Base-by-base conservation (phyloP, 2,113 vertebrate species). In the Monopterus albus region DNA sequence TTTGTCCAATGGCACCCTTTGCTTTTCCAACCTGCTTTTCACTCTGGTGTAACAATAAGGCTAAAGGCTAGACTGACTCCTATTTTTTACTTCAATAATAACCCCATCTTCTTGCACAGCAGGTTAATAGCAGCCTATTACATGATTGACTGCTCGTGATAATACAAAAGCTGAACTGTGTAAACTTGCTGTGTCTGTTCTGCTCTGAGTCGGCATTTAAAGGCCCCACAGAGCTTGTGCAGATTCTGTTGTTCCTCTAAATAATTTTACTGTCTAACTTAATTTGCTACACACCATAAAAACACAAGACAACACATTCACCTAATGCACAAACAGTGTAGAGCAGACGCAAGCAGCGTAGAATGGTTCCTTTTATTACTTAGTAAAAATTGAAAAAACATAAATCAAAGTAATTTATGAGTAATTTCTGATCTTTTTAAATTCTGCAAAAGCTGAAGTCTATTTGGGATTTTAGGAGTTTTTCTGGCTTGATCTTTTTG, bases 81-180 rank as follows among this genome's bases (percentile, higher is more conserved):
- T 42, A 7, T 49, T 49, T 26, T 21, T 11, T 28, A 46, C 49
- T 62, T 12, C 17, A 29, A 26, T 72, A 72, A 60, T 56, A 86
- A 45, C 61, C n/a, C 75, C 57, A 78, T 75, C 70, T 58, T 52
- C 57, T 38, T 52, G 28, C 78, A 45, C 75, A 69, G 78, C 70
- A 69, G 67, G 71, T 78, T 78, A 83, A 84, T 72, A 43, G 67
- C 61, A 72, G 52, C 80, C 63, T 72, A 79, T 79, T 76, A 84
- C 76, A 80, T 72, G 77, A 76, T 35, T 84, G 76, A 73, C 57
- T 80, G 72, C 56, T 58, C 42, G 21, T 75, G 81, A 75, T 75
- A 66, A 79, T 71, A 59, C 56, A 80, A 51, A 76, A 39, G 52
- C 35, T 46, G 38, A 35, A 15, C 39, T 59, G 51, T 72, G 61